Evolutionary conservation across 2,797 vertebrate genomes (phyloP).

Genomic region (Circus cinereus): DNA sequence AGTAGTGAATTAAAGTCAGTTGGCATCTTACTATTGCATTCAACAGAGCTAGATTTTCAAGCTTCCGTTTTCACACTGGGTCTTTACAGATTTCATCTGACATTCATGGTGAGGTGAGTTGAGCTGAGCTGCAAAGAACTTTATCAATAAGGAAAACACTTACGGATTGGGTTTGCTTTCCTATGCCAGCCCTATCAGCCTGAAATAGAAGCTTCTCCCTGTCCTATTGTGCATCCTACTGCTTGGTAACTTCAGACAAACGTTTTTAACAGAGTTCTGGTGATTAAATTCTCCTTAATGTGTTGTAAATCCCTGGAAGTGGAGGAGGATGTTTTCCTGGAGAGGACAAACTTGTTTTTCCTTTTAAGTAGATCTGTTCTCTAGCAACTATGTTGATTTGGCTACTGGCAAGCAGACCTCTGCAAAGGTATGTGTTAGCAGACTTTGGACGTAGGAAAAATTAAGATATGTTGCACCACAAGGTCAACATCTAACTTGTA

Average conservation of each 20-base stretch:
- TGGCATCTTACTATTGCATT: neutral
- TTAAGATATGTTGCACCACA: neutral
- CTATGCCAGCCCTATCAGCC: neutral
- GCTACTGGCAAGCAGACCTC: neutral
- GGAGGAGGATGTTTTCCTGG: conserved; percentile 23
- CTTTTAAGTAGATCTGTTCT: neutral
- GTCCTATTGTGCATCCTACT: neutral
- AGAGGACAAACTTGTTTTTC: conserved; percentile 23
- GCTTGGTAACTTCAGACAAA: neutral
- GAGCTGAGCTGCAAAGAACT: neutral
- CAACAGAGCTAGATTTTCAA: neutral
- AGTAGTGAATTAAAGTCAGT: neutral
- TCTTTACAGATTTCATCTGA: neutral
- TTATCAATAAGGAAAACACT: neutral
- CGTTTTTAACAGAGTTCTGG: conserved; percentile 10
- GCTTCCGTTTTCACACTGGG: neutral
- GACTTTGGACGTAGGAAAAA: neutral
- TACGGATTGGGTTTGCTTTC: neutral
- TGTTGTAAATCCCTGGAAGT: conserved; percentile 41
- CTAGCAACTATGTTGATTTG: neutral
- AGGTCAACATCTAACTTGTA: neutral
- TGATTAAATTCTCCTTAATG: neutral
- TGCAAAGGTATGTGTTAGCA: neutral
- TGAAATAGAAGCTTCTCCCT: neutral
- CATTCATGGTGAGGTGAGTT: neutral